Evolutionary conservation across 2,888 invertebrate species (phyloP), one percentile per base, ranked within the genome.

Genomic region (Eulithis testata): DNA sequence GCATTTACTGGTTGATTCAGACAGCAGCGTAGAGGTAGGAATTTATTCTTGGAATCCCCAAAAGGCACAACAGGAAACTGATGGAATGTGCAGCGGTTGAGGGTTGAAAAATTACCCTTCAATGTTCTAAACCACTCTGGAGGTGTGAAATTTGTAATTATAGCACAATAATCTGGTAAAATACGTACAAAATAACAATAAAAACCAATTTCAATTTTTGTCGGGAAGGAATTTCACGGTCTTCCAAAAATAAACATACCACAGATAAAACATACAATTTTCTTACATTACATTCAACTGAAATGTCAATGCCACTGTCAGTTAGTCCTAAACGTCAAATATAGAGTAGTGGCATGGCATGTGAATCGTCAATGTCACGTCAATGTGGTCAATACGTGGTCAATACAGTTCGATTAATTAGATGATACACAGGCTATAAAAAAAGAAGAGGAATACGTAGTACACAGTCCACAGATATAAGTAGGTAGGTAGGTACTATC

Each of bases 181-280:
- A 68, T 73, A 82, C 81, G 76, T 78, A 81, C 78, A 75, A 79
- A 76, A 12, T 63, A 66, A 21, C 45, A 73, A 63, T 74, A 61
- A 47, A 63, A 37, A 55, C 69, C 68, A 76, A 67, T 66, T 69
- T 58, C 56, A 66, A 66, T 59, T 62, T 68, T 55, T 63, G 60
- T 14, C 56, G 60, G 61, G 64, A 68, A 61, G 59, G 63, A 70
- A 75, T 78, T 77, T 79, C 83, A 83, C 74, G 78, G 77, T 78
- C 80, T 83, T 78, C 82, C 82, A 80, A 83, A 83, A 83, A 83
- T 83, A 83, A 82, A 83, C 73, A 82, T 51, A 72, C 75, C 80
- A 82, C 72, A 79, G 56, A 60, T 37, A 47, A 57, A 53, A 51
- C 21, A 21, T 21, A 21, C 1, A 21, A 21, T 21, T 21, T 21